These are phyloP conservation scores for Apis mellifera DNA, from an alignment of 1,140 invertebrate species.

Conservation along the genomic window Amel_HAv3.1 CM009938.2:12195501-12196000, in stretches of 20 bases:
- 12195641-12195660: slow-evolving; percentile 95
- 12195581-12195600: slow-evolving; percentile 95
- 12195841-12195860: slow-evolving; percentile 98
- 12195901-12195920: slow-evolving; percentile 91
- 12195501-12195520: too few relatives aligned
- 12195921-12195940: slow-evolving; percentile 91
- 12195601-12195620: slow-evolving; percentile 97
- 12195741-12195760: slow-evolving; percentile 94
- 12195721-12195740: slow-evolving; percentile 96
- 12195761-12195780: background rate
- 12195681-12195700: slow-evolving; percentile 98
- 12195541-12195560: slow-evolving; percentile 81
- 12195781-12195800: background rate
- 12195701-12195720: slow-evolving; percentile 93
- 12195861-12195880: slow-evolving; percentile 97
- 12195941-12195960: slow-evolving; percentile 96
- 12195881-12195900: slow-evolving; percentile 96
- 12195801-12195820: slow-evolving; percentile 84
- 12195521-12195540: background rate
- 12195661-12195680: slow-evolving; percentile 99
- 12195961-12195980: slow-evolving; percentile 96
- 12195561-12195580: slow-evolving; percentile 96
- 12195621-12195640: slow-evolving; percentile 92
- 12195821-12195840: slow-evolving; percentile 97
- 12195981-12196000: slow-evolving; percentile 97